phyloP scores from a whole-genome alignment of 2,888 invertebrate species.

The Orthosia gothica region DNA sequence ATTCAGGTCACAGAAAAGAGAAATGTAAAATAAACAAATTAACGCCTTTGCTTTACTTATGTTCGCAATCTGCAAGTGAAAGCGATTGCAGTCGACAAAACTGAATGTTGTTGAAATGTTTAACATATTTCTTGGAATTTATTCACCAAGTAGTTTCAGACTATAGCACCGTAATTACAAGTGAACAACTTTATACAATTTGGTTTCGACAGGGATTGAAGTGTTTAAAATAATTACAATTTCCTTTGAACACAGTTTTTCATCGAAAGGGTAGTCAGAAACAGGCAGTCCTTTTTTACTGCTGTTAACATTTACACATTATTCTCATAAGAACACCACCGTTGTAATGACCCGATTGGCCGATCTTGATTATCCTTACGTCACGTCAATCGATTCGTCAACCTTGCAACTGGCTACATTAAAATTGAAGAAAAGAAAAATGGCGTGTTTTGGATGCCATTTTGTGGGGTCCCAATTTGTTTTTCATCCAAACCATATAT shows the following conservation, averaged over 20 bases:
- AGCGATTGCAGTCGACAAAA: constrained; percentile 26
- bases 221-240: not conserved
- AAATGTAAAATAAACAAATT: no score
- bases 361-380: no score
- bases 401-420: no score
- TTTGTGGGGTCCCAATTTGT: no score
- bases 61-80: constrained; percentile 33
- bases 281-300: not conserved
- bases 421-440: no score
- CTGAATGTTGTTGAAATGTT: constrained; percentile 44
- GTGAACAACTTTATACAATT: constrained; percentile 8
- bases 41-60: constrained; percentile 11
- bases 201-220: not conserved
- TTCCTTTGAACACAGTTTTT: no score
- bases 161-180: constrained; percentile 27
- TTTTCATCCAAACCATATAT: no score
- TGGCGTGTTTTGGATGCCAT: no score
- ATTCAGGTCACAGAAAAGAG: not conserved
- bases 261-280: no score
- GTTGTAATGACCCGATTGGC: no score
- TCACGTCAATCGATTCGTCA: no score
- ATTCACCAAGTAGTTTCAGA: constrained; percentile 14
- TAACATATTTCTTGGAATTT: constrained; percentile 44
- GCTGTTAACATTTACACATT: not conserved
- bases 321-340: no score